Base-by-base conservation (phyloP, 2,888 invertebrate species). In the Tromatobia lineatoria region DNA sequence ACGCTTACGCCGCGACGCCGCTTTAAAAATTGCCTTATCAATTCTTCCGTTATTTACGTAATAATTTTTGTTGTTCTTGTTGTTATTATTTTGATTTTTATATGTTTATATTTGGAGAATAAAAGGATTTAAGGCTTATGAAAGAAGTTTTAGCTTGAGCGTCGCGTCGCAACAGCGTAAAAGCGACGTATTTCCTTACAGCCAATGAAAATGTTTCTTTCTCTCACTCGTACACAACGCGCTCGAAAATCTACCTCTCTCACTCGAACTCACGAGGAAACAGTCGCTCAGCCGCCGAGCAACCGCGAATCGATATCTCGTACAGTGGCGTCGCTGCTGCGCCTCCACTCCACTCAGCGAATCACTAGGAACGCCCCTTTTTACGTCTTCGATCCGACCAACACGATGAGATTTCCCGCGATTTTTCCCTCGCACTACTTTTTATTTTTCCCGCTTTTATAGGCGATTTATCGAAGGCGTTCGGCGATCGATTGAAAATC, bases 1-100 rank as follows among this genome's bases (percentile, higher is more conserved):
- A 83, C 85, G 83, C 76, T 85, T 80, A 87, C 87, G 89, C 88
- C 87, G 87, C 83, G 87, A 87, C 85, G 85, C 85, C 82, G 84
- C 86, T 87, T 87, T 84, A 71, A 85, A 90, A 89, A 87, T 85
- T 87, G 83, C 64, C 66, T 25, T 81, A 50, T 67, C 54, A 38
- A 86, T 84, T 78, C 42, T 15, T 20, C 52, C 66, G 13, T 6
- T 11, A 11, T 20, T 20, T 11, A 23, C 23, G 0, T 54, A 2
- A 3, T 3, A 2, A 4, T 29, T 29, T 2, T 29, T 29, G 29
- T 11, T 54, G 20, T 54, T 20, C 10, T 54, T 54, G 20, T 54
- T 54, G 18, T 50, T 54, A 23, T 23, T 54, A 3, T 54, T 54
- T 20, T 45, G n/a, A 61, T 11, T 0, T 2, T 18, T 42, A 11